Evolutionary conservation across 2,888 invertebrate species (phyloP).

Genomic region (Ashinkailepas kermadecensis): DNA sequence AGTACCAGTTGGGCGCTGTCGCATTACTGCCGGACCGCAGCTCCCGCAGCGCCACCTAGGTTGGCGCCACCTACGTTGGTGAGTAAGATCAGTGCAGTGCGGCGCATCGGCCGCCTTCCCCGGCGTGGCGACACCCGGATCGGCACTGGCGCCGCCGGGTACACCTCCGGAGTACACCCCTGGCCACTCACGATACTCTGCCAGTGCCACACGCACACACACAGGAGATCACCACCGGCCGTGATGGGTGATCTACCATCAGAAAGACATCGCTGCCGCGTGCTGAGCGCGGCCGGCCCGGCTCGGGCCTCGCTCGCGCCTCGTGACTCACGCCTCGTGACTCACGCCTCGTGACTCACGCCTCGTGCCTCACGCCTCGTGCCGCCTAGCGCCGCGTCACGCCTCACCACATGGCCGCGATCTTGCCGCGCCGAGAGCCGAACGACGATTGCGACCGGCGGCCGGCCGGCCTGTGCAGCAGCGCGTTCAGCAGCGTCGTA

Average conservation of each 20-base stretch:
- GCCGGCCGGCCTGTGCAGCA: not conserved
- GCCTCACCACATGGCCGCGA: not conserved
- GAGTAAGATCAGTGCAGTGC: too few species aligned
- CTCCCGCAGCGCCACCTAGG: too few species aligned
- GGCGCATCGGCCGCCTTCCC: too few species aligned
- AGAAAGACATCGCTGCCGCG: slow-evolving; percentile 1
- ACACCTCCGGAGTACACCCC: too few species aligned
- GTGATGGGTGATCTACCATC: not conserved
- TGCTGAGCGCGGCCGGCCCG: not conserved
- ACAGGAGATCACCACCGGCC: not conserved
- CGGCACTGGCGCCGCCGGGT: too few species aligned
- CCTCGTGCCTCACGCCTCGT: not conserved
- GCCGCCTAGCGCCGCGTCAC: not conserved
- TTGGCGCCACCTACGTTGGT: too few species aligned
- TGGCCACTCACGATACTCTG: too few species aligned
- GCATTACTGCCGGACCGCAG: too few species aligned
- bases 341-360: not conserved
- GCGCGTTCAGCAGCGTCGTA: not conserved
- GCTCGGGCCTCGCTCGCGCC: not conserved
- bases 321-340: not conserved
- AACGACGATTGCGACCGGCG: not conserved
- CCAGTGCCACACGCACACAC: too few species aligned
- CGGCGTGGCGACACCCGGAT: too few species aligned
- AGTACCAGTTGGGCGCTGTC: too few species aligned
- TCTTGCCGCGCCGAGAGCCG: not conserved